Evolutionary conservation across 2,888 invertebrate genomes (phyloP), one percentile per base, ranked within the genome.

Genomic region (Stenurella melanura): DNA sequence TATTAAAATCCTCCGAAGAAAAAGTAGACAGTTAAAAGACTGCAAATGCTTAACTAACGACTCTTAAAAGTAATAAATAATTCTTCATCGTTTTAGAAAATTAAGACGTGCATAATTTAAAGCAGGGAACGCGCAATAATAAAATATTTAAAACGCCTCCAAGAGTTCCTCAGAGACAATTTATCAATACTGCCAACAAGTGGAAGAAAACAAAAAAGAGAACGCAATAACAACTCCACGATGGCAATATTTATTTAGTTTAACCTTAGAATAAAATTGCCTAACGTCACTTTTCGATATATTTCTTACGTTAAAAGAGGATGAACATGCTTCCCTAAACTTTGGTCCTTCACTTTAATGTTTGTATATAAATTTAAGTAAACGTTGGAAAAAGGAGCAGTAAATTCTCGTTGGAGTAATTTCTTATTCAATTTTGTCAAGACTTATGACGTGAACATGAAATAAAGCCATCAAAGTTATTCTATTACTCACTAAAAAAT

Each of bases 81-180:
- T 80, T 79, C 72, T 61, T 7, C 61, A 70, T 72, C 78, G 77
- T 80, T 80, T 79, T 75, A 75, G 75, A 78, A 81, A 81, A 83
- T 83, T 83, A 82, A 81, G 78, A 77, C 77, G 67, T 82, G 80
- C 79, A 82, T 80, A 79, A 83, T 82, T 83, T 72, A 83, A 60
- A 75, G 74, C 42, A 75, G 54, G 63, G 50, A 73, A 68, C 56
- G 60, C 60, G 76, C 76, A 50, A 68, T 73, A 63, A 73, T 79
- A 74, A 78, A 80, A 81, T 81, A 81, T 81, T 81, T 76, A 74
- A 75, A 66, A 75, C 67, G 71, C 74, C 71, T 76, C 78, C 77
- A 69, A 75, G 77, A 58, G 75, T 67, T 80, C 72, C 77, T 61
- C 68, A 17, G 78, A 77, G 78, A 78, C 77, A 74, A 79, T 80